A percentile compares a stretch with the other conserved stretches of the same genome.
Conservation (phyloP, 2,888 invertebrate genomes). For the Heliconius charithonia region DNA sequence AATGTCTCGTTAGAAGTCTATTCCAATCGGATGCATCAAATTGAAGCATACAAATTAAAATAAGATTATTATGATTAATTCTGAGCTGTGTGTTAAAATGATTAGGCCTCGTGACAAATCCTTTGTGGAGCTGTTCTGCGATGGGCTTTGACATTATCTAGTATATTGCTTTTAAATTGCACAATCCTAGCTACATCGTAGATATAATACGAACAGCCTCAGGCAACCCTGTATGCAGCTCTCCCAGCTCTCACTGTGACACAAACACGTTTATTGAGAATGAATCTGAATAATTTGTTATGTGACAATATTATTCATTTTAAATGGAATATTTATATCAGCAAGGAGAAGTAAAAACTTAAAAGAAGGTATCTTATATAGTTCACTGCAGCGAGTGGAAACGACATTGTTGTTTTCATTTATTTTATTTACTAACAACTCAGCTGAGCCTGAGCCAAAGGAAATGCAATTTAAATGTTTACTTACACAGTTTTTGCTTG, state of each 20-base stretch:
- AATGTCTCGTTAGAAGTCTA: constrained; percentile 24
- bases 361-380: constrained; percentile 29
- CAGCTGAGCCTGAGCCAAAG: constrained; percentile 23
- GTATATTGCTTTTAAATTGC: constrained; percentile 37
- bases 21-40: constrained; percentile 28
- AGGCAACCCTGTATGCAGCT: background rate
- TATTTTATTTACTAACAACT: constrained; percentile 38
- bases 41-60: constrained; percentile 31
- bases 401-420: constrained; percentile 41
- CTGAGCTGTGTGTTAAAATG: constrained; percentile 37
- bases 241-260: background rate
- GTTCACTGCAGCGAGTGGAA: constrained; percentile 35
- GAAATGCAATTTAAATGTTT: constrained; percentile 33
- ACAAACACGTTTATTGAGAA: constrained; percentile 4
- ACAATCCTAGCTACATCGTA: constrained; percentile 17
- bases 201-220: constrained; percentile 10
- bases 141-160: constrained; percentile 34
- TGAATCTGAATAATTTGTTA: constrained; percentile 6
- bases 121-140: constrained; percentile 36
- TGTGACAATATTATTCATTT: constrained; percentile 24
- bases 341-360: constrained; percentile 35
- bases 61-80: constrained; percentile 40
- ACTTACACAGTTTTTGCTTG: constrained; percentile 24
- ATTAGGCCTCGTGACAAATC: constrained; percentile 40
- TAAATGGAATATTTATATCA: constrained; percentile 37